A percentile compares a stretch with the other conserved stretches of the same genome.
Evolutionary conservation across 2,888 invertebrate genomes (phyloP).

Genomic region (Rhagonycha fulva): DNA sequence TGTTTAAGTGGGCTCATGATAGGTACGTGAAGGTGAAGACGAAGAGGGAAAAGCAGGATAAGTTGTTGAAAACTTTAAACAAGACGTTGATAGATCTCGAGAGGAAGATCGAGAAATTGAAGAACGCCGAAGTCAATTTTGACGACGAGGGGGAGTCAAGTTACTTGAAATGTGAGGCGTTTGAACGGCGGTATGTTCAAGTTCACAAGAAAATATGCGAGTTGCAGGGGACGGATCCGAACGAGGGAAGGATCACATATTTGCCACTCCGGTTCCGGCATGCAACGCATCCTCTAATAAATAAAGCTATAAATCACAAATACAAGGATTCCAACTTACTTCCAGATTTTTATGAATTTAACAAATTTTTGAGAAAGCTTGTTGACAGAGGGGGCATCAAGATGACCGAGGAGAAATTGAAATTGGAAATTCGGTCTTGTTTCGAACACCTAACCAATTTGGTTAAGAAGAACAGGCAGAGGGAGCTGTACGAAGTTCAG

Average conservation of each 20-base stretch:
- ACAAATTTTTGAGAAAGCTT: neutral
- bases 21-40: neutral
- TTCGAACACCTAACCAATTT: neutral
- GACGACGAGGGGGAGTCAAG: neutral
- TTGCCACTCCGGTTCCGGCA: neutral
- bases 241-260: neutral
- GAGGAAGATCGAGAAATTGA: neutral
- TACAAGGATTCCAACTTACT: neutral
- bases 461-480: neutral
- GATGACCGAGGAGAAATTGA: neutral
- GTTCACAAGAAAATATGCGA: neutral
- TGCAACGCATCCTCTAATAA: neutral
- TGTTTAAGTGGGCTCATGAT: neutral
- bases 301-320: neutral
- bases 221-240: neutral
- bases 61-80: neutral
- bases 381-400: neutral
- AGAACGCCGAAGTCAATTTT: neutral
- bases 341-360: neutral
- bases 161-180: neutral
- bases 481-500: neutral
- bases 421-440: neutral
- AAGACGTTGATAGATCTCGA: neutral
- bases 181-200: neutral
- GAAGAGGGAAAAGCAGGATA: neutral